These are phyloP conservation scores for Zapornia atra DNA, from an alignment of 2,113 vertebrate species.

Conservation along the genomic window DNA sequence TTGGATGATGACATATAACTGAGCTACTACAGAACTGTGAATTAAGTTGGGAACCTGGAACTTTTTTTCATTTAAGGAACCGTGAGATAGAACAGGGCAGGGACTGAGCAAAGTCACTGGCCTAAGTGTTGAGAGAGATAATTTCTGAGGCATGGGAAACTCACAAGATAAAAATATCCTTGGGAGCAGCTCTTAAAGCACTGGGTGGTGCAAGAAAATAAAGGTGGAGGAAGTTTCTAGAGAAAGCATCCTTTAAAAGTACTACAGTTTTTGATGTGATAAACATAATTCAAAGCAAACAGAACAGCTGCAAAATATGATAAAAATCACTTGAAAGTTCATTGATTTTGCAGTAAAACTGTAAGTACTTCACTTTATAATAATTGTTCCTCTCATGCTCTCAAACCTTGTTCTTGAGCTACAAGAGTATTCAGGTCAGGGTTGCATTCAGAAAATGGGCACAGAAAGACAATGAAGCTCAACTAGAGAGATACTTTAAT, in stretches of 20 bases:
- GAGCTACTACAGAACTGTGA: neutral
- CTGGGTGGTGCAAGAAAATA: neutral
- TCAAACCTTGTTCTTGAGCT: constrained; percentile 81
- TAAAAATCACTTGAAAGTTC: constrained; percentile 86
- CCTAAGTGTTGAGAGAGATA: neutral
- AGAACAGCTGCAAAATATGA: constrained; percentile 81
- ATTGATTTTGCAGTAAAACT: constrained; percentile 86
- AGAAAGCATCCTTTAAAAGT: constrained; percentile 66
- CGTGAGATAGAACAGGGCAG: neutral
- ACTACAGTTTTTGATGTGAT: constrained; percentile 44
- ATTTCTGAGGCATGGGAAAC: neutral
- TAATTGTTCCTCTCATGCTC: constrained; percentile 80
- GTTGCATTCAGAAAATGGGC: constrained; percentile 71
- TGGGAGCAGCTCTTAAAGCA: neutral
- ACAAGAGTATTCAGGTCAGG: constrained; percentile 78
- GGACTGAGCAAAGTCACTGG: neutral
- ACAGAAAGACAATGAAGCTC: constrained; percentile 75
- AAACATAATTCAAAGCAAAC: constrained; percentile 73
- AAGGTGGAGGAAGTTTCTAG: constrained; percentile 54
- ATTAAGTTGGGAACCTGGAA: neutral
- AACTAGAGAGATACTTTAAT: constrained; percentile 83
- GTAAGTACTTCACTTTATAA: constrained; percentile 83
- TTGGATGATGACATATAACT: neutral
- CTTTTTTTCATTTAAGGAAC: neutral
- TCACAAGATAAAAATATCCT: neutral